phyloP scores from a whole-genome alignment of 1,140 invertebrate species.

The Chrysopa pallens region DNA sequence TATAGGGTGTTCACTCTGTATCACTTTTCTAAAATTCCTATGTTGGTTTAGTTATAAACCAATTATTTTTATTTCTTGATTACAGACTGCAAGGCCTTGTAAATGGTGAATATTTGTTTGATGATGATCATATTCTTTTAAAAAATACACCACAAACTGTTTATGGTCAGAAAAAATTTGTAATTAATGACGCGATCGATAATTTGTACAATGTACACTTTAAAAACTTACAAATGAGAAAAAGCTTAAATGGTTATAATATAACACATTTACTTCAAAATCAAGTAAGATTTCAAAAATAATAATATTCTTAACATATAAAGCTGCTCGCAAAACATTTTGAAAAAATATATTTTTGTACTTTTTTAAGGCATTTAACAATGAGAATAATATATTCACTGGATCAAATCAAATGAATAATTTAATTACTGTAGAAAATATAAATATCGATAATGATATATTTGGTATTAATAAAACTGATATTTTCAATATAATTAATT shows the following conservation, averaged over 20 bases:
- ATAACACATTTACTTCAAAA: conserved; percentile 10
- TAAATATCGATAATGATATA: conserved; percentile 9
- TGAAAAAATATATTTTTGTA: not conserved
- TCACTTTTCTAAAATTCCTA: no score
- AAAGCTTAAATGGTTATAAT: conserved; percentile 13
- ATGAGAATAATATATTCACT: conserved; percentile 10
- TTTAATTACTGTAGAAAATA: conserved; percentile 11
- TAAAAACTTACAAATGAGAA: conserved; percentile 13
- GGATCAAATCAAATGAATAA: conserved; percentile 11
- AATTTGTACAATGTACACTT: conserved; percentile 3
- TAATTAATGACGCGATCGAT: not conserved
- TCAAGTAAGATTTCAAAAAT: conserved; percentile 7
- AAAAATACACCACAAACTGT: conserved; percentile 12
- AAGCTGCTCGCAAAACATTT: no score
- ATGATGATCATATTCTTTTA: conserved; percentile 13
- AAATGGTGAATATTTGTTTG: conserved; percentile 10
- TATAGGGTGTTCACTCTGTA: no score
- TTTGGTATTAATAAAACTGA: no score
- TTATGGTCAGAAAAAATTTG: conserved; percentile 13
- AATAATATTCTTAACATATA: no score
- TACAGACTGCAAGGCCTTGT: conserved; percentile 10
- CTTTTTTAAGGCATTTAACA: conserved; percentile 11
- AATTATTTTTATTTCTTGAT: not conserved
- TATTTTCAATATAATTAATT: conserved; percentile 8
- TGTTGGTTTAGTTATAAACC: no score